Evolutionary conservation across 2,113 vertebrate species (phyloP), one percentile per base, ranked within the genome.

Genomic region (Circaetus cinerascens): DNA sequence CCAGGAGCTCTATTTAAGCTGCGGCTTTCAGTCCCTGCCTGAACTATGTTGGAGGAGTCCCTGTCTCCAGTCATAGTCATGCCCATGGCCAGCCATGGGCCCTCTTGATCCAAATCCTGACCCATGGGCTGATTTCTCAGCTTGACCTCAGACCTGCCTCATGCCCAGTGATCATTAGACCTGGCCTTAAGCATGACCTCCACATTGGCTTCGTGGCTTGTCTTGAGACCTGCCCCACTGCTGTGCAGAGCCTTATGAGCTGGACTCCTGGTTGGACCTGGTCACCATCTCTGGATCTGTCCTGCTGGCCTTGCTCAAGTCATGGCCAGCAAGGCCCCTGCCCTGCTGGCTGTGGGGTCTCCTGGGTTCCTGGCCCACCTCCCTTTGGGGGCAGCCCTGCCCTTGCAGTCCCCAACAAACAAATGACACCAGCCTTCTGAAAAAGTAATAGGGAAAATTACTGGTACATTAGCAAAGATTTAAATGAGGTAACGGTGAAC

Each of bases 401-500:
- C 68, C 32, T 32, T 11, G 23, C 32, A 43, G 74, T 34, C 21
- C 32, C 66, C 38, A 7, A 11, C 29, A 16, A 23, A 20, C 15
- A 16, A 18, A 6, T 25, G 14, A 11, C 22, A 34, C 21, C 51
- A 26, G 8, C 5, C 3, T 16, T 30, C 18, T 29, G 36, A 29
- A 64, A 23, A 46, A n/a, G 9, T 11, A 13, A 34, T 2, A 5
- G 29, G 73, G 43, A 53, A 36, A 21, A 21, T 17, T 15, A 15
- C 43, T n/a, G 57, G 18, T 30, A 38, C 6, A 0, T 66, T 3
- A 8, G 29, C 23, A 8, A 34, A 57, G 67, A 26, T 18, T 32
- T 18, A 12, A 8, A 0, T 25, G 60, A n/a, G 60, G 41, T 32
- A 17, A 18, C 0, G 5, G 16, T n/a, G 46, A 51, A 10, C 46